Evolutionary conservation across 2,797 vertebrate genomes (phyloP), one percentile per base, ranked within the genome.

Genomic region (Malacoctenus gilli): DNA sequence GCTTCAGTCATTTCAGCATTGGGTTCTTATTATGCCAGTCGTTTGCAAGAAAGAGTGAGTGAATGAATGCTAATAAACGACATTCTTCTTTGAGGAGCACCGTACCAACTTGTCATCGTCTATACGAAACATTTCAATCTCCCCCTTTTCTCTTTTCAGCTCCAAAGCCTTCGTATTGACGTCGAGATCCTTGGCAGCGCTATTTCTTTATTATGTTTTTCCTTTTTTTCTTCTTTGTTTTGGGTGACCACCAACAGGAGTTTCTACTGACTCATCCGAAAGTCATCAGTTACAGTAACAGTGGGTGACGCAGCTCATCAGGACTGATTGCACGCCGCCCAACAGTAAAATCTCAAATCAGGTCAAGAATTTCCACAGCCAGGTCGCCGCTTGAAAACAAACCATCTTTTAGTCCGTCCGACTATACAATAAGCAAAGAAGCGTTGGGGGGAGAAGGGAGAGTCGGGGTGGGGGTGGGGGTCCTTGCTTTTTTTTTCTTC

Each of bases 291-390:
- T 58, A 75, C 65, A 67, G 59, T 58, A 60, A 73, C 21, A n/a
- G 21, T 61, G 51, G 52, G 52, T 28, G 18, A 59, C 50, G 47
- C 47, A 53, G 55, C 41, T 44, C 59, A 59, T 53, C 63, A 32
- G 49, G 42, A 46, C 46, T 28, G 54, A 68, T 59, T 37, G 46
- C 53, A 59, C 14, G 8, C 37, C 65, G 43, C 63, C 61, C 28
- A n/a, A 57, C 75, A 69, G 68, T 56, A 65, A 61, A 71, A 66
- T 39, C 68, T 36, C 39, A 39, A 76, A 78, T 67, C 63, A 68
- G 70, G 64, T 79, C 72, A 75, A 68, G 52, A 54, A 62, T 51
- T 73, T 28, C 40, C 59, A 41, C 52, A 58, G 58, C 61, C 19
- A 59, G 47, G 34, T 68, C 18, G 4, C 49, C 15, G 59, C 38